Percentiles rank a stretch among this genome's conserved stretches.
Conservation (phyloP, 1,140 invertebrate genomes). For the Brachionus plicatilis region DNA sequence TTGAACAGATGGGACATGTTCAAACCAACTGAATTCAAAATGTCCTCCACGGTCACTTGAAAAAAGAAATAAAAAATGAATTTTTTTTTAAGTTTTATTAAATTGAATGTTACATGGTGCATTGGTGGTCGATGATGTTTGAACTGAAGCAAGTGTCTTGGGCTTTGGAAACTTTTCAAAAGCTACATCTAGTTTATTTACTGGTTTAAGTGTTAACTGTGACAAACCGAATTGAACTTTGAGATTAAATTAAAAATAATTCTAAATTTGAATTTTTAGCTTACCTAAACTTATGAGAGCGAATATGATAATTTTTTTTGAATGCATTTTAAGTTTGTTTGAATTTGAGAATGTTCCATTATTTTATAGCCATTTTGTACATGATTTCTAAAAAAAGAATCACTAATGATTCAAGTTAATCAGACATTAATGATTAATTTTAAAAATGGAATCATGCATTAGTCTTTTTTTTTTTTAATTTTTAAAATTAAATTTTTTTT, state of each 20-base stretch:
- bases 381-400: background rate
- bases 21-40: background rate
- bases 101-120: background rate
- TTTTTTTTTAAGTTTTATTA: background rate
- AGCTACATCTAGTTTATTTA: background rate
- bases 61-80: background rate
- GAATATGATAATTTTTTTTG: background rate
- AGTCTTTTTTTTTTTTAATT: background rate
- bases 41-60: background rate
- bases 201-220: background rate
- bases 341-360: background rate
- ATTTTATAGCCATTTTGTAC: background rate
- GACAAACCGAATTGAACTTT: background rate
- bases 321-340: background rate
- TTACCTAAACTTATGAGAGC: background rate
- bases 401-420: background rate
- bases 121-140: background rate
- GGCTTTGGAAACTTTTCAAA: background rate
- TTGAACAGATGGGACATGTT: background rate
- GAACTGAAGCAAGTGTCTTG: background rate
- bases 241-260: background rate
- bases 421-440: background rate
- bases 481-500: background rate
- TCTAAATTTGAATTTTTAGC: background rate
- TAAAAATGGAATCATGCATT: background rate